Conservation (phyloP, 2,113 vertebrate species). For the Felis catus region DNA sequence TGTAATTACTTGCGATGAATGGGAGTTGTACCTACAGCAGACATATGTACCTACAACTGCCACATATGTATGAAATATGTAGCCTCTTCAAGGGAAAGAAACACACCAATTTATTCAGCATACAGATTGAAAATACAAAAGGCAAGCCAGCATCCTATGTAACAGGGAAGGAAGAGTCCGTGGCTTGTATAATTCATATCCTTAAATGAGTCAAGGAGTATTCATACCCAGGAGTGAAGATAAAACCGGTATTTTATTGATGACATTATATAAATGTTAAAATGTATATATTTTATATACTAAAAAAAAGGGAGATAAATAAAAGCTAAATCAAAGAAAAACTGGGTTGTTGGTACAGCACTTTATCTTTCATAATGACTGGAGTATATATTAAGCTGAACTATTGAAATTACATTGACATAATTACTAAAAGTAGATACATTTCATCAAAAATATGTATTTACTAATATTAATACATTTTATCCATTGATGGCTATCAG, state of each 20-base stretch:
- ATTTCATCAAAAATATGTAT: not conserved
- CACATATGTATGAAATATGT: slow-evolving; percentile 76
- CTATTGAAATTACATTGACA: slow-evolving; percentile 30
- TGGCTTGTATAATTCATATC: slow-evolving; percentile 73
- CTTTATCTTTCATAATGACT: slow-evolving; percentile 50
- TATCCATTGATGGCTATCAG: not conserved
- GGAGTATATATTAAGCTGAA: not conserved
- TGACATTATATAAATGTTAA: slow-evolving; percentile 62
- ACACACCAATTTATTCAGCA: slow-evolving; percentile 69
- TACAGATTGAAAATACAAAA: slow-evolving; percentile 65
- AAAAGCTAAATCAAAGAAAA: slow-evolving; percentile 65
- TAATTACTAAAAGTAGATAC: not conserved
- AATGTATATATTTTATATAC: slow-evolving; percentile 69
- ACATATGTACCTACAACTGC: slow-evolving; percentile 70
- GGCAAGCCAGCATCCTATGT: slow-evolving; percentile 26
- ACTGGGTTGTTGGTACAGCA: not conserved
- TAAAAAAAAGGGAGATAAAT: slow-evolving; percentile 59
- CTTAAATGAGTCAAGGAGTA: slow-evolving; percentile 72
- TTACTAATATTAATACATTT: slow-evolving; percentile 11
- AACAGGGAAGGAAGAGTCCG: not conserved
- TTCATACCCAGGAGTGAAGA: slow-evolving; percentile 56
- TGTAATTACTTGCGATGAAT: slow-evolving; percentile 75
- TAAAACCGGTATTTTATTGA: slow-evolving; percentile 67
- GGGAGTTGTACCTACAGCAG: slow-evolving; percentile 72
- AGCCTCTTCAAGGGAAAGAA: slow-evolving; percentile 69